Conservation (phyloP, 2,113 vertebrate species). For the Mobula hypostoma region DNA sequence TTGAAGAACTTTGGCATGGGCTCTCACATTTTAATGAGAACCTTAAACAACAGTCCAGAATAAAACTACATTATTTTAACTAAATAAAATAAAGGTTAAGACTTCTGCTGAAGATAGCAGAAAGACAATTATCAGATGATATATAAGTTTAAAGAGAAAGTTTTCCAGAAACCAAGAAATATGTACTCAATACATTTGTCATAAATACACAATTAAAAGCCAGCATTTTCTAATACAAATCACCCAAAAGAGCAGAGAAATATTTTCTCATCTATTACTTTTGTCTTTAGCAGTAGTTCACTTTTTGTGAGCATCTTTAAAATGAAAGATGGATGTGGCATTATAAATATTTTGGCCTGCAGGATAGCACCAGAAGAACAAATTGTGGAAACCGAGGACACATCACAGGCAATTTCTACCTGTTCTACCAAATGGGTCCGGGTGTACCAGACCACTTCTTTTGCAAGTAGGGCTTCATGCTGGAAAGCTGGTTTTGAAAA, state of each 20-base stretch:
- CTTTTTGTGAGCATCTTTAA: background rate
- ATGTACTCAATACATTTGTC: background rate
- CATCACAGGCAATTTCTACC: background rate
- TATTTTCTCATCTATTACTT: background rate
- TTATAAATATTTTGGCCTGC: background rate
- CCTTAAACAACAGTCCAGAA: background rate
- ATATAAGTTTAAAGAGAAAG: background rate
- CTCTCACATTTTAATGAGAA: background rate
- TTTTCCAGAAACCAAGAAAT: background rate
- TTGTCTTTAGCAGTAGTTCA: background rate
- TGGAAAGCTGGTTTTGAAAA: background rate
- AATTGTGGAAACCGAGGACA: background rate
- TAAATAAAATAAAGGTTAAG: background rate
- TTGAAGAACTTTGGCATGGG: background rate
- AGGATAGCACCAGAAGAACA: background rate
- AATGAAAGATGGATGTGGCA: background rate
- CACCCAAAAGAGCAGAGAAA: background rate
- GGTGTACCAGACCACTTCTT: background rate
- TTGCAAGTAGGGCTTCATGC: background rate
- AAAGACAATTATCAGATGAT: background rate
- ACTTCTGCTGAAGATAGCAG: background rate
- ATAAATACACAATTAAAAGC: background rate
- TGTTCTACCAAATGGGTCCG: background rate
- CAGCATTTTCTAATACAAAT: background rate
- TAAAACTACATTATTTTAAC: background rate